Conservation (phyloP, 2,888 invertebrate species). For the Villa cingulata region DNA sequence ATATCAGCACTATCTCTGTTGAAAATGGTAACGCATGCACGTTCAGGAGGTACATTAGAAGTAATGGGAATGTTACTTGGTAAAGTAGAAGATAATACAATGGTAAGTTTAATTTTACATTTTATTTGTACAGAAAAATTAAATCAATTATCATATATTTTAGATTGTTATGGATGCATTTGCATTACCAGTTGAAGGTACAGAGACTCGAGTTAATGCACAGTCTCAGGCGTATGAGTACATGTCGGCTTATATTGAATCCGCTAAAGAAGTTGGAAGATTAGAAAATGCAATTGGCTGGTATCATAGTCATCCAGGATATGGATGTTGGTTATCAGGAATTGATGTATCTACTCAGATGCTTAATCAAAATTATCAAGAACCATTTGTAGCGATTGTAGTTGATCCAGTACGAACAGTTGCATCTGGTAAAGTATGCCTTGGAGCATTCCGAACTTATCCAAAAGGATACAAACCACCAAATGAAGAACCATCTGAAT, state of each 20-base stretch:
- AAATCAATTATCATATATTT: not conserved
- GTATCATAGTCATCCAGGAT: slow-evolving; percentile 99
- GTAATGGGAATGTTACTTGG: slow-evolving; percentile 91
- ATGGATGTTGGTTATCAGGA: slow-evolving; percentile 98
- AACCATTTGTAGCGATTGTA: slow-evolving; percentile 97
- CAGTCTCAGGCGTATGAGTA: slow-evolving; percentile 99
- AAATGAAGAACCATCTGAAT: slow-evolving; percentile 96
- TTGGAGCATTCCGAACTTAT: slow-evolving; percentile 87
- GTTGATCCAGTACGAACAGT: slow-evolving; percentile 97
- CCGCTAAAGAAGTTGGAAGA: slow-evolving; percentile 86
- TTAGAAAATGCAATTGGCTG: slow-evolving; percentile 98
- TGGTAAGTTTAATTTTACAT: slow-evolving; percentile 39
- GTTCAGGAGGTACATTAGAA: slow-evolving; percentile 88
- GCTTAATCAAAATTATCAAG: slow-evolving; percentile 98
- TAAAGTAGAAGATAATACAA: slow-evolving; percentile 91
- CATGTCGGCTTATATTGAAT: slow-evolving; percentile 97
- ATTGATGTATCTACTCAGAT: slow-evolving; percentile 99
- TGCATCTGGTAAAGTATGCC: slow-evolving; percentile 96
- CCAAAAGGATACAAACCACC: slow-evolving; percentile 97
- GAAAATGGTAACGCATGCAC: slow-evolving; percentile 99
- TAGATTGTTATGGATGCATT: slow-evolving; percentile 95
- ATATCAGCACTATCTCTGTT: slow-evolving; percentile 92
- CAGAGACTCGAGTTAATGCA: slow-evolving; percentile 90
- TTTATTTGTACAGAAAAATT: not conserved
- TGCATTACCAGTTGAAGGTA: slow-evolving; percentile 92